Base-by-base conservation (phyloP, 2,113 vertebrate species). In the Leptosomus discolor region DNA sequence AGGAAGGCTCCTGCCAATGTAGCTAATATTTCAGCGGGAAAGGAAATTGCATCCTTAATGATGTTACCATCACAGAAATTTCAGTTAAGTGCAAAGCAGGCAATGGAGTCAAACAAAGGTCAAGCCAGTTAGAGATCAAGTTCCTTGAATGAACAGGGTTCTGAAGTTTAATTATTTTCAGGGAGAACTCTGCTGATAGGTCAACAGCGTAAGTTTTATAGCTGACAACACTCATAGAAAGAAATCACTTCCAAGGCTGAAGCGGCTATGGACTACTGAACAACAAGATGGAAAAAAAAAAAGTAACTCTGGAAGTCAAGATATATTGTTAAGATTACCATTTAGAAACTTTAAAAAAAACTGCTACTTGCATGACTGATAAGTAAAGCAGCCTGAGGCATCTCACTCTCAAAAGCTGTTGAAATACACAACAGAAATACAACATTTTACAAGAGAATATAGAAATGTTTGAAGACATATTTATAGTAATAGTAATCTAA, bases 41-140 rank as follows among this genome's bases (percentile, higher is more conserved):
- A 91, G 43, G 56, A 94, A 96, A 94, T 92, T 88, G 75, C 53
- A 65, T 19, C 48, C 57, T 91, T 90, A 92, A 89, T 24, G 45
- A 81, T 34, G 30, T 48, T 67, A 60, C 54, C 30, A 43, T 46
- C 41, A 46, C 34, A 88, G 78, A 94, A 76, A 69, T 56, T 68
- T 76, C 67, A 37, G 65, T 20, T 45, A 48, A 77, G 56, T 43
- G 41, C 57, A 92, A 93, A 87, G 80, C 60, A 92, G 63, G 30
- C 81, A n/a, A n/a, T 87, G 50, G 15, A 91, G 89, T 82, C 91
- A 91, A 27, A 27, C 0, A 0, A 91, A 91, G 84, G 82, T 91
- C 82, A 95, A 88, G 30, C 22, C 58, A 89, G 43, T 39, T 45
- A 81, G 34, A 89, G 82, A 79, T 53, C 76, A 64, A 85, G 54